Conservation (phyloP, 2,113 vertebrate species). For the Thamnaconus septentrionalis region DNA sequence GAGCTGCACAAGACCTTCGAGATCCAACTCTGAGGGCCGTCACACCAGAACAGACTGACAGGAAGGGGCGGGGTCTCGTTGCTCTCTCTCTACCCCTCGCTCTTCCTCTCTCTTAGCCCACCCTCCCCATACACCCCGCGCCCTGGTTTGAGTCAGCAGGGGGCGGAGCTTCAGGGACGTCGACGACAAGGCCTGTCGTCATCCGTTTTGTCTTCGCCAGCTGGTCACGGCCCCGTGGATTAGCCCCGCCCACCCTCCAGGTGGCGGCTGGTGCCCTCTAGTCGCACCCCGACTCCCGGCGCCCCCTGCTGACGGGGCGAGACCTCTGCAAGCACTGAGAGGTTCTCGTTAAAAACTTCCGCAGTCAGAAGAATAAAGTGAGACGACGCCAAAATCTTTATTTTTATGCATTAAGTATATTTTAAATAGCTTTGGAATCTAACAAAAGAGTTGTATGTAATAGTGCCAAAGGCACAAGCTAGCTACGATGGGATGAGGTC, state of each 20-base stretch:
- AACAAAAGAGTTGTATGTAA: conserved; percentile 96
- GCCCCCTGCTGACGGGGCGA: conserved; percentile 47
- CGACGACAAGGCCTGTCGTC: no score
- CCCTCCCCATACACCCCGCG: no score
- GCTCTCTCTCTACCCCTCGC: no score
- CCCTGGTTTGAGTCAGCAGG: background rate
- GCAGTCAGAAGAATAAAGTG: conserved; percentile 59
- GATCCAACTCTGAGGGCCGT: conserved; percentile 89
- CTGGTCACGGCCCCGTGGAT: no score
- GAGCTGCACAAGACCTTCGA: conserved; percentile 99
- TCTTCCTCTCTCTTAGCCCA: conserved; percentile 15
- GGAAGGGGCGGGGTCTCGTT: conserved; percentile 1
- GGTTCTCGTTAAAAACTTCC: conserved; percentile 62
- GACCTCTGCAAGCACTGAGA: conserved; percentile 42
- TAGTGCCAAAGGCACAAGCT: conserved; percentile 97
- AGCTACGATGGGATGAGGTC: conserved; percentile 78
- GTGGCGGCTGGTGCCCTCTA: no score
- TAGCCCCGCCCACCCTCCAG: no score
- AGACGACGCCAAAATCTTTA: conserved; percentile 99
- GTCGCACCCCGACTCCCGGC: conserved; percentile 15
- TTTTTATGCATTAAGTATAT: conserved; percentile 99
- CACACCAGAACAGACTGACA: conserved; percentile 18
- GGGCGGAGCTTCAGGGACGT: no score
- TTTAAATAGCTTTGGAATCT: conserved; percentile 98
- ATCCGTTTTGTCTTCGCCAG: no score